Conservation (phyloP, 2,888 invertebrate genomes). For the Eupithecia dodoneata region DNA sequence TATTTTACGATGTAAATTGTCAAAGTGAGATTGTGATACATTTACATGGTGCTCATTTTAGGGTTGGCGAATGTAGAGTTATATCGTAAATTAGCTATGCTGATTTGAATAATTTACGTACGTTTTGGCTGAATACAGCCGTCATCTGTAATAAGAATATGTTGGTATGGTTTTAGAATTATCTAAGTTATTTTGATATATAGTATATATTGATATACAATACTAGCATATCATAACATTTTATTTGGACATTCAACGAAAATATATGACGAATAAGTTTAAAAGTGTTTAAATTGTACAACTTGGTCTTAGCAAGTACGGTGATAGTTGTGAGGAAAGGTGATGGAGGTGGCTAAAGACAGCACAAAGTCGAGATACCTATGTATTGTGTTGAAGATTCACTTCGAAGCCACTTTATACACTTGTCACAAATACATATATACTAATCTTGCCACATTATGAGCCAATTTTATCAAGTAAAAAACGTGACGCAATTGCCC, state of each 20-base stretch:
- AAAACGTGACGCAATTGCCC: not conserved
- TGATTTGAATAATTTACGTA: not conserved
- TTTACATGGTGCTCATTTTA: conserved; percentile 58
- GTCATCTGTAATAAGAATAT: not conserved
- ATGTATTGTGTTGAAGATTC: too few species aligned
- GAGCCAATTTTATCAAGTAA: too few species aligned
- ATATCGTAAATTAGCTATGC: not conserved
- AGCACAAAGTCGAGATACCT: not conserved
- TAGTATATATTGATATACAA: too few species aligned
- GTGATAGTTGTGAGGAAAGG: not conserved
- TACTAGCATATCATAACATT: not conserved
- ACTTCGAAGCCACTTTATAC: too few species aligned
- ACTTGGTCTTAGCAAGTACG: not conserved
- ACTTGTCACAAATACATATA: too few species aligned
- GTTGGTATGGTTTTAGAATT: not conserved
- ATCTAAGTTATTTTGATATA: not conserved
- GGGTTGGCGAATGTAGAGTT: conserved; percentile 3
- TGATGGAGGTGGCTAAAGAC: not conserved
- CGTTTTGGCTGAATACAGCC: not conserved
- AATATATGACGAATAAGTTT: not conserved
- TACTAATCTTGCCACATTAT: too few species aligned
- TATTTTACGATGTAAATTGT: conserved; percentile 83
- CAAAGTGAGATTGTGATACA: conserved; percentile 63
- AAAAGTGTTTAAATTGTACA: not conserved
- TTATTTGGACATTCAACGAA: not conserved